Evolutionary conservation across 2,797 vertebrate genomes (phyloP).

Genomic region (Cheirogaleus major): DNA sequence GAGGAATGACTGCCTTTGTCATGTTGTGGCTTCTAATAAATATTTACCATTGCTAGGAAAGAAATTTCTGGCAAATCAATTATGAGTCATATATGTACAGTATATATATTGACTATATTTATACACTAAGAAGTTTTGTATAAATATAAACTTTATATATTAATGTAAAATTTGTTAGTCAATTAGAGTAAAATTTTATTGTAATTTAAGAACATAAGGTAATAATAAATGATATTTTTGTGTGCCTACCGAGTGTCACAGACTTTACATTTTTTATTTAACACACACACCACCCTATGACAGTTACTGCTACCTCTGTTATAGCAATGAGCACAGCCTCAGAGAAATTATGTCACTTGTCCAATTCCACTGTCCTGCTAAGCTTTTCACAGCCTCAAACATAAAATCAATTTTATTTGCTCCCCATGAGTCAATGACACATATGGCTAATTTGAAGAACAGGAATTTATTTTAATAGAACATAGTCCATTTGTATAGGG

Average conservation of each 20-base stretch:
- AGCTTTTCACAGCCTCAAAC: background rate
- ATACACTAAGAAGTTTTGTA: background rate
- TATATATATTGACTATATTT: background rate
- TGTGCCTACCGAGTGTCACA: background rate
- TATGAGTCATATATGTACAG: background rate
- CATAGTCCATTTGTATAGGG: background rate
- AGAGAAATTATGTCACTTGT: background rate
- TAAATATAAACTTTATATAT: background rate
- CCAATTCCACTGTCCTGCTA: background rate
- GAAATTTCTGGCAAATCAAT: background rate
- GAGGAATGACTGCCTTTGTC: background rate
- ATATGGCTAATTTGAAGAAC: background rate
- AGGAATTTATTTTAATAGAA: constrained; percentile 24
- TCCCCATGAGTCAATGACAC: background rate
- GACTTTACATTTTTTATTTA: background rate
- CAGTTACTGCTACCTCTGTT: background rate
- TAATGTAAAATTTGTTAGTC: background rate
- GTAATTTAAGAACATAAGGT: background rate
- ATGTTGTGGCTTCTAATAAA: constrained; percentile 27
- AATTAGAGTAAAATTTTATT: background rate
- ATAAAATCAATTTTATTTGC: background rate
- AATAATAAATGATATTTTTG: background rate
- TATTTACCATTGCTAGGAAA: background rate
- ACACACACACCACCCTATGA: background rate
- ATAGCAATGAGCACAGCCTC: background rate